phyloP scores from a whole-genome alignment of 2,797 vertebrate genomes.

The Chelmon rostratus region DNA sequence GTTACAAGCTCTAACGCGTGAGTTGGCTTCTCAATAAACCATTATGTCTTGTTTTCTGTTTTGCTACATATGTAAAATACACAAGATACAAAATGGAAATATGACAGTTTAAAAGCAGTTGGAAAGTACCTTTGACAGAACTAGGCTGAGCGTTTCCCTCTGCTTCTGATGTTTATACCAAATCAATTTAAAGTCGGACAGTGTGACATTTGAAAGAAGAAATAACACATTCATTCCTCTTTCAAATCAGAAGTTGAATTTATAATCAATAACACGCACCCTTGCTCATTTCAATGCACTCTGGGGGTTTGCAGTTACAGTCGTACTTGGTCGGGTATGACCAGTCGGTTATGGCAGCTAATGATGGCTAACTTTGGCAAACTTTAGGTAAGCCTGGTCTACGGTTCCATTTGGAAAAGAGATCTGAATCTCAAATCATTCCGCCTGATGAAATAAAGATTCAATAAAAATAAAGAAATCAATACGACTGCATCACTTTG shows the following conservation, averaged over 20 bases:
- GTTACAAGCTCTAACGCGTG: not conserved
- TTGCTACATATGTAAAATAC: not conserved
- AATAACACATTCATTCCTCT: not conserved
- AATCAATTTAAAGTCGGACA: not conserved
- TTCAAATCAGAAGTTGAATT: not conserved
- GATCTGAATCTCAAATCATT: too few relatives aligned
- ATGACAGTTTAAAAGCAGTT: not conserved
- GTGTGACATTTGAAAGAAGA: not conserved
- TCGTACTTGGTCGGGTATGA: not conserved
- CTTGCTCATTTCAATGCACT: not conserved
- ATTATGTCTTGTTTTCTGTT: conserved; percentile 8
- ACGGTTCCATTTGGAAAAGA: too few relatives aligned
- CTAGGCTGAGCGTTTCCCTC: not conserved
- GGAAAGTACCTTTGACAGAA: conserved; percentile 23
- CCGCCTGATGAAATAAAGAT: too few relatives aligned
- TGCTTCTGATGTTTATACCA: not conserved
- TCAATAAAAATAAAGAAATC: too few relatives aligned
- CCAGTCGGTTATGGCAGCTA: too few relatives aligned
- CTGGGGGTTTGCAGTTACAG: not conserved
- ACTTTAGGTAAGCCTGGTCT: too few relatives aligned
- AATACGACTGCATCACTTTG: not conserved
- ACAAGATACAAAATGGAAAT: not conserved
- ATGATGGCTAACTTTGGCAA: too few relatives aligned
- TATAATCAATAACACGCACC: not conserved
- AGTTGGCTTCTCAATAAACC: conserved; percentile 6